Evolutionary conservation across 2,888 invertebrate species (phyloP), one percentile per base, ranked within the genome.

Genomic region (Clanis bilineata): DNA sequence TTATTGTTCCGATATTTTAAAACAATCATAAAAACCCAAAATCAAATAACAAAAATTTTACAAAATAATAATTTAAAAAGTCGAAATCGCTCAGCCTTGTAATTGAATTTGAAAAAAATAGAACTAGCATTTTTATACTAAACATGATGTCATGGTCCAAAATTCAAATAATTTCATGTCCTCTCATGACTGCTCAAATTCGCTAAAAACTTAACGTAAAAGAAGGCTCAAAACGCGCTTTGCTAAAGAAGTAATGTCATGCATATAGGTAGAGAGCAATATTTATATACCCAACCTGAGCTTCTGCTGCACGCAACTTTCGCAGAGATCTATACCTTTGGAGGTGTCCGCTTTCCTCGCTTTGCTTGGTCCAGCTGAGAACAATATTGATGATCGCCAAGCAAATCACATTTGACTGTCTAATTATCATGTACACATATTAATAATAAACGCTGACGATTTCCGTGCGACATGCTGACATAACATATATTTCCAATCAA

Each of bases 321-420:
- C 81, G 77, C 89, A 90, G 66, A 67, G 62, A 65, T 82, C 80
- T 21, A 77, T 74, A 41, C 71, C 69, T 65, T 76, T 79, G 66
- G 58, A 44, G 63, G 70, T 72, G 43, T 81, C 86, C 56, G 65
- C 56, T 72, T 84, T 89, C 75, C 80, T 73, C 66, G 69, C 51
- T 81, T 89, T 89, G 79, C 76, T 76, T 72, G 87, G 80, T 70
- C 82, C 84, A 71, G 82, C 90, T 90, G 90, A 77, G 87, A 88
- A 90, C 89, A 90, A 82, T 86, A 83, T 77, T 76, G 83, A 88
- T 77, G 73, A 83, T 80, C 88, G 88, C 90, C 76, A 79, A 87
- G 90, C 90, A 78, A 81, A 78, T 80, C 67, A 79, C 45, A 61
- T 57, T n/a, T 44, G 51, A 54, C 44, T 56, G 21, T 32, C 51